These are phyloP conservation scores for Melanotaenia trifasciata DNA, from an alignment of 2,797 vertebrate species.

Conservation along the genomic window DNA sequence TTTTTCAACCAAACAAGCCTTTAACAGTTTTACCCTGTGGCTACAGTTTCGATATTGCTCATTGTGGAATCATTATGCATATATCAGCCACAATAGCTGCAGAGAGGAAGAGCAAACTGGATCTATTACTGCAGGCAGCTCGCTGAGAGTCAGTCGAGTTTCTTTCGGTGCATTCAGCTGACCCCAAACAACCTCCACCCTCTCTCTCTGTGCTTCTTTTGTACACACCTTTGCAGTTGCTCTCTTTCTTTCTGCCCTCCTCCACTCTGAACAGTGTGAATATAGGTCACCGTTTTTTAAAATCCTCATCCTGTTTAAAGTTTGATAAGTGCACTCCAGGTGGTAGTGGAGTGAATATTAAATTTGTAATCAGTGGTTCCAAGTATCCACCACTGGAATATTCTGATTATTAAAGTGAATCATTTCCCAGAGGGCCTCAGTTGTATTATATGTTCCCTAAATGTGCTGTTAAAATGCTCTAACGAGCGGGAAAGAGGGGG, in stretches of 20 bases:
- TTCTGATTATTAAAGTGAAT: constrained; percentile 61
- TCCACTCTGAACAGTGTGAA: constrained; percentile 59
- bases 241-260: constrained; percentile 13
- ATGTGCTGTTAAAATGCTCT: constrained; percentile 35
- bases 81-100: constrained; percentile 39
- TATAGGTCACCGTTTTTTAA: constrained; percentile 75
- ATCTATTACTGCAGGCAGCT: constrained; percentile 39
- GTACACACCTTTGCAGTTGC: constrained; percentile 19
- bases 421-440: constrained; percentile 13
- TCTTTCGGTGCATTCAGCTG: constrained; percentile 27
- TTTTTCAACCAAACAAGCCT: constrained; percentile 41
- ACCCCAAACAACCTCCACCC: constrained; percentile 44
- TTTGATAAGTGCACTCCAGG: constrained; percentile 77
- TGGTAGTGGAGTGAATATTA: constrained; percentile 73
- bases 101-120: constrained; percentile 30
- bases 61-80: constrained; percentile 41
- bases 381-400: constrained; percentile 47
- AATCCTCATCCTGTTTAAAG: constrained; percentile 69
- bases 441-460: constrained; percentile 31
- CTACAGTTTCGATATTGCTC: constrained; percentile 48
- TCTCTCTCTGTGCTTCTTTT: constrained; percentile 24
- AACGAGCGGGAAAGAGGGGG: constrained; percentile 6
- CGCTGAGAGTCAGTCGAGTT: constrained; percentile 28
- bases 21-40: constrained; percentile 42
- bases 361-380: constrained; percentile 62